Base-by-base conservation (phyloP, 1,140 invertebrate genomes). In the Aradophagus sp. region DNA sequence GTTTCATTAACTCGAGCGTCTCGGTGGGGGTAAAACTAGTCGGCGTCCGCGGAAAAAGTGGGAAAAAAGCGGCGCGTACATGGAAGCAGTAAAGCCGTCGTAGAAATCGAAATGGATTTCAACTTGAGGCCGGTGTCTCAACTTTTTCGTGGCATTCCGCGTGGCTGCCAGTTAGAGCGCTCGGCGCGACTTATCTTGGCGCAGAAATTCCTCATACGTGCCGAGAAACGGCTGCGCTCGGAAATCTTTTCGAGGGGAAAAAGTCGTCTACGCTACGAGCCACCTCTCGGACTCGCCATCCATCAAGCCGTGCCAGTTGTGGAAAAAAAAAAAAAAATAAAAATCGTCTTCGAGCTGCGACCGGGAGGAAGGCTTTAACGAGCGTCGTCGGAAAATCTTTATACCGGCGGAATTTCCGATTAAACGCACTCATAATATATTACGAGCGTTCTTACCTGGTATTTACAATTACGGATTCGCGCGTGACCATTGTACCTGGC, bases 41-140 rank as follows among this genome's bases (percentile, higher is more conserved):
- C 59, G 2, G 7, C 17, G 29, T 14, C 13, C n/a, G 52, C 15
- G 20, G 39, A 68, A 68, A 67, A 67, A 67, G 53, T 8, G 70
- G 52, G n/a, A 68, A 68, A 68, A 73, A 44, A 10, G n/a, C 44
- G 20, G 2, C 44, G 36, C 39, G 41, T 68, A 47, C 56, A 58
- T 63, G 59, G 58, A 56, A 55, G 56, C 50, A 48, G 53, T 52
- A 39, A 55, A 62, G 36, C 48, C 31, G 36, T 58, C 53, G 70
- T 73, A 63, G 70, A 73, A 68, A 73, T 67, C 59, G 63, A 73
- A 73, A 73, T 73, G 69, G 53, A 55, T 63, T 55, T 53, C 44
- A 45, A 5, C 15, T n/a, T n/a, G 32, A 10, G 20, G 56, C 58
- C 29, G 53, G 45, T 29, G 61, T 61, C 48, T 53, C 62, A 48